Evolutionary conservation across 2,113 vertebrate species (phyloP).

Genomic region (Leucopsar rothschildi): DNA sequence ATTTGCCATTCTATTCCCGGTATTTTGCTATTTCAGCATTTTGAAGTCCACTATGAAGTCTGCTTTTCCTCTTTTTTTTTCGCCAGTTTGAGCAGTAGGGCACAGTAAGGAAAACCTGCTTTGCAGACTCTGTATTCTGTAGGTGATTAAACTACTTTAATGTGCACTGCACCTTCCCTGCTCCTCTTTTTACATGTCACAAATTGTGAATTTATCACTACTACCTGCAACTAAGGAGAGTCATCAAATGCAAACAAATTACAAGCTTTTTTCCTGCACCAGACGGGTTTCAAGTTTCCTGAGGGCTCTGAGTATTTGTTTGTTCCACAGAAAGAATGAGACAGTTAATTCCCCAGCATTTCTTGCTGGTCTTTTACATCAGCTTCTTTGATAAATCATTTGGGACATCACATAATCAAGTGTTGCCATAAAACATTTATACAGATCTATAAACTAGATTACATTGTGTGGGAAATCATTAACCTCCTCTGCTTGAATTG

Average conservation of each 20-base stretch:
- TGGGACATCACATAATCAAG: conserved; percentile 63
- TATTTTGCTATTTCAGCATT: background rate
- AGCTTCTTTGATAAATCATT: conserved; percentile 72
- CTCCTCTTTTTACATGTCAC: conserved; percentile 19
- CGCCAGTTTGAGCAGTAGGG: background rate
- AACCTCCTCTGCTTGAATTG: conserved; percentile 33
- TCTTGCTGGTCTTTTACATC: conserved; percentile 73
- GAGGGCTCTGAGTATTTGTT: conserved; percentile 14
- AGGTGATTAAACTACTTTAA: background rate
- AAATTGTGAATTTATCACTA: conserved; percentile 27
- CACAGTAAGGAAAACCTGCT: background rate
- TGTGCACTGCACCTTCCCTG: background rate
- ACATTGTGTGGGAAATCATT: conserved; percentile 53
- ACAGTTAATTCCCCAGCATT: conserved; percentile 39
- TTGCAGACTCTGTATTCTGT: background rate
- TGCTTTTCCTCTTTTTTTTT: background rate
- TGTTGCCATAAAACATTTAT: conserved; percentile 64
- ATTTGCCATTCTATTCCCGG: background rate
- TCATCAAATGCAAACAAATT: conserved; percentile 30
- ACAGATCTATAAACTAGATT: conserved; percentile 65
- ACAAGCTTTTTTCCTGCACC: conserved; percentile 19
- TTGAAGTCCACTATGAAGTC: background rate
- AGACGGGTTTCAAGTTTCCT: conserved; percentile 35
- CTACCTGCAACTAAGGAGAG: conserved; percentile 13
- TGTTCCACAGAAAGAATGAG: conserved; percentile 41